Conservation (phyloP, 2,113 vertebrate species). For the Pelvicachromis taeniatus region DNA sequence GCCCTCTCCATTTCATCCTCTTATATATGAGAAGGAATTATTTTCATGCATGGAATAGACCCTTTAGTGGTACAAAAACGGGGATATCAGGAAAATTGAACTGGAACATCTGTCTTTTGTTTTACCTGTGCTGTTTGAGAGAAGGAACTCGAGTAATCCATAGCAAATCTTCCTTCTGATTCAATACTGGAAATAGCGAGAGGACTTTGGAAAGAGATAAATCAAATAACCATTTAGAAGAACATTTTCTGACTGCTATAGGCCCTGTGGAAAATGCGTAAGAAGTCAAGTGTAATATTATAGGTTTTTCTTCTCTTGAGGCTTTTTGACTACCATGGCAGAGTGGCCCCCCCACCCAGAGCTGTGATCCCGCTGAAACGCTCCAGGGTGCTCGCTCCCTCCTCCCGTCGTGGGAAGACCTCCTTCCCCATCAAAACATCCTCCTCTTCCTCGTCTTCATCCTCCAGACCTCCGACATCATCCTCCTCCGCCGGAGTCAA, state of each 20-base stretch:
- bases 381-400: slow-evolving; percentile 84
- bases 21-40: not conserved
- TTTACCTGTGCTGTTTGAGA: not conserved
- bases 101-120: not conserved
- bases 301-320: slow-evolving; percentile 63
- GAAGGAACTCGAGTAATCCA: not conserved
- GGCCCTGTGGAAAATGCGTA: not conserved
- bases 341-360: slow-evolving; percentile 90
- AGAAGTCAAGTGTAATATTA: not conserved
- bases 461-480: slow-evolving; percentile 83
- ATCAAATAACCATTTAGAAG: not conserved
- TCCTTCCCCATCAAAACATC: slow-evolving; percentile 88
- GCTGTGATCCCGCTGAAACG: slow-evolving; percentile 93
- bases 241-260: not conserved
- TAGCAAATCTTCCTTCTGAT: not conserved
- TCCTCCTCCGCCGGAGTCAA: slow-evolving; percentile 85
- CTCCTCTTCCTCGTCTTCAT: slow-evolving; percentile 73
- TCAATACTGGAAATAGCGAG: not conserved
- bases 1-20: slow-evolving; percentile 5
- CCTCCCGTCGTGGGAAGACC: slow-evolving; percentile 89
- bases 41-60: not conserved
- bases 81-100: not conserved
- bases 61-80: not conserved
- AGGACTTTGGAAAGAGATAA: not conserved
- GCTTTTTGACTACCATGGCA: slow-evolving; percentile 95